Conservation (phyloP, 2,797 vertebrate genomes). For the Myripristis jacobus region DNA sequence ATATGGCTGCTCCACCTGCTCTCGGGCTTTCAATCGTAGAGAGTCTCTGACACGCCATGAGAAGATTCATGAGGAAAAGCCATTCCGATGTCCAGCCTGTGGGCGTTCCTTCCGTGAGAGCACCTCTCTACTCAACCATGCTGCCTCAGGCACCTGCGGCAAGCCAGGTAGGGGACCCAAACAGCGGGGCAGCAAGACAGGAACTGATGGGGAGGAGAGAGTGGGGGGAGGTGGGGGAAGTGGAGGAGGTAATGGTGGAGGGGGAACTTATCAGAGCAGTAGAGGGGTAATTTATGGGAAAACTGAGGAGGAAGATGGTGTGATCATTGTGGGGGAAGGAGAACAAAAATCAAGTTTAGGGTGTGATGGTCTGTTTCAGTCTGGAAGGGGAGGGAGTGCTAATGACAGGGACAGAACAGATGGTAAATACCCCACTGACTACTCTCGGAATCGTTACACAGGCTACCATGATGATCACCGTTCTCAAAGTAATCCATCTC, state of each 20-base stretch:
- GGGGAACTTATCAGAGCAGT: conserved; percentile 83
- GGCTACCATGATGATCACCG: conserved; percentile 89
- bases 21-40: conserved; percentile 94
- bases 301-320: conserved; percentile 84
- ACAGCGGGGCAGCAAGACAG: conserved; percentile 82
- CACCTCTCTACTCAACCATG: conserved; percentile 89
- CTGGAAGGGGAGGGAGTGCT: conserved; percentile 83
- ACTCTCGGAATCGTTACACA: conserved; percentile 89
- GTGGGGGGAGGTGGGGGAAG: conserved; percentile 79
- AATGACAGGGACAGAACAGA: conserved; percentile 85
- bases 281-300: conserved; percentile 84
- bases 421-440: conserved; percentile 85
- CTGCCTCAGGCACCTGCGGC: conserved; percentile 89
- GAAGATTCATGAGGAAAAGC: conserved; percentile 93
- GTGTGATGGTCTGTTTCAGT: conserved; percentile 84
- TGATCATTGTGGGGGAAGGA: conserved; percentile 84
- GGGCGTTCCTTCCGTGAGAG: conserved; percentile 89
- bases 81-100: conserved; percentile 93
- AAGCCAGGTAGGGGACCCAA: conserved; percentile 87
- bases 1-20: conserved; percentile 92
- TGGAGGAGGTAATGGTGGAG: conserved; percentile 83
- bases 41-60: conserved; percentile 96
- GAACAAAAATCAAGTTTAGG: conserved; percentile 82
- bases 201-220: conserved; percentile 84
- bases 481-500: conserved; percentile 87